A percentile compares a stretch with the other conserved stretches of the same genome.
Evolutionary conservation across 2,797 vertebrate species (phyloP).

Genomic region (Heliangelus exortis): DNA sequence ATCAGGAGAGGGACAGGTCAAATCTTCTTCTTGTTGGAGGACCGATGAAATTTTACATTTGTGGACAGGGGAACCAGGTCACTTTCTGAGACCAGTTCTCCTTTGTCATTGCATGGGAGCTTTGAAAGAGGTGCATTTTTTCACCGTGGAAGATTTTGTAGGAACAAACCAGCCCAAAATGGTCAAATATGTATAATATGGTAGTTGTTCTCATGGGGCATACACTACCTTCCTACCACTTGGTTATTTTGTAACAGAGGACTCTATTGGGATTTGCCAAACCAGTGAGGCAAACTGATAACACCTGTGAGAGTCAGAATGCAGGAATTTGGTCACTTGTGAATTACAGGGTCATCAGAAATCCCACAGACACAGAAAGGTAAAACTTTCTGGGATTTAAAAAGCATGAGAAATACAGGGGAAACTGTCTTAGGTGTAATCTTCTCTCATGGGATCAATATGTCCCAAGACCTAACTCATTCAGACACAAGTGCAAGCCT

Average conservation of each 20-base stretch:
- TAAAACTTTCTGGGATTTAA: background rate
- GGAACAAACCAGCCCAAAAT: background rate
- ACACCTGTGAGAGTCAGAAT: background rate
- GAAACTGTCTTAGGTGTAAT: background rate
- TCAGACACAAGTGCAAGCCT: background rate
- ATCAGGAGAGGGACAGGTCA: background rate
- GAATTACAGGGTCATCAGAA: background rate
- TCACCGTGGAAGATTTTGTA: background rate
- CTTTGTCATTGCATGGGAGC: background rate
- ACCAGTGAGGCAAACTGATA: background rate
- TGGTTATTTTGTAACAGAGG: background rate
- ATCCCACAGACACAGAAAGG: background rate
- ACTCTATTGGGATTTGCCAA: background rate
- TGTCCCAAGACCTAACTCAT: background rate
- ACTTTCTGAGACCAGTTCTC: background rate
- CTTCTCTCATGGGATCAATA: background rate
- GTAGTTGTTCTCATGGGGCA: background rate
- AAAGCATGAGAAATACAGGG: background rate
- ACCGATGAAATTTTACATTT: background rate
- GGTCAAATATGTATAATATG: background rate
- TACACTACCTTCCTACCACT: background rate
- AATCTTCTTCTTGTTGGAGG: background rate
- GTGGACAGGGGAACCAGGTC: background rate
- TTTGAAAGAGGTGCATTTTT: background rate
- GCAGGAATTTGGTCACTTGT: background rate